Conservation (phyloP, 2,888 invertebrate genomes). For the Tipula helvola region DNA sequence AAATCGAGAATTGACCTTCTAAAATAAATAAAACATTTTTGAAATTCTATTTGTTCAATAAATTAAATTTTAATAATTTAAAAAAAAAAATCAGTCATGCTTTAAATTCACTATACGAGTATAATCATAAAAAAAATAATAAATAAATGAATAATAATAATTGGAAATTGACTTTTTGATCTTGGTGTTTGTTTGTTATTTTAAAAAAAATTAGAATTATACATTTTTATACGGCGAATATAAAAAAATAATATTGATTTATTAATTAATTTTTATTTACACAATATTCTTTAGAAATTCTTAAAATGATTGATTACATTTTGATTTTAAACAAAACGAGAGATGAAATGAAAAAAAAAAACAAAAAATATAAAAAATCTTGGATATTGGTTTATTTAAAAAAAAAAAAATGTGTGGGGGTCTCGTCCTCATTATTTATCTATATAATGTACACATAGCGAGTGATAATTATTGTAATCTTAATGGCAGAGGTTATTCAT, state of each 20-base stretch:
- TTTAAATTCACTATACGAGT: background rate
- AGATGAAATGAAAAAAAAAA: background rate
- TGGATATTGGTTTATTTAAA: background rate
- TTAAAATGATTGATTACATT: background rate
- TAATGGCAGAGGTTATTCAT: background rate
- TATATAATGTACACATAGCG: background rate
- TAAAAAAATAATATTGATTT: background rate
- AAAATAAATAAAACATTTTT: background rate
- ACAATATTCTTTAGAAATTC: background rate
- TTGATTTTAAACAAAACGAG: background rate
- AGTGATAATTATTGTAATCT: background rate
- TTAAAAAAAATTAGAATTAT: background rate
- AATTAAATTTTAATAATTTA: background rate
- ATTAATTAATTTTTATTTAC: background rate
- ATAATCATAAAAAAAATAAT: background rate
- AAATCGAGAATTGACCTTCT: background rate
- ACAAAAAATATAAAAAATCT: background rate
- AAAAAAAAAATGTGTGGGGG: background rate
- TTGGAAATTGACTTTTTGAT: background rate
- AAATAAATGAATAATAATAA: background rate
- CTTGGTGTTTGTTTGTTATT: background rate
- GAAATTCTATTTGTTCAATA: background rate
- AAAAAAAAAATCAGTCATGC: background rate
- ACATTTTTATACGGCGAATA: background rate
- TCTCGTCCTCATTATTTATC: background rate